These are phyloP conservation scores for Hydrolagus affinis DNA, from an alignment of 2,113 vertebrate genomes.

Conservation along the genomic window DNA sequence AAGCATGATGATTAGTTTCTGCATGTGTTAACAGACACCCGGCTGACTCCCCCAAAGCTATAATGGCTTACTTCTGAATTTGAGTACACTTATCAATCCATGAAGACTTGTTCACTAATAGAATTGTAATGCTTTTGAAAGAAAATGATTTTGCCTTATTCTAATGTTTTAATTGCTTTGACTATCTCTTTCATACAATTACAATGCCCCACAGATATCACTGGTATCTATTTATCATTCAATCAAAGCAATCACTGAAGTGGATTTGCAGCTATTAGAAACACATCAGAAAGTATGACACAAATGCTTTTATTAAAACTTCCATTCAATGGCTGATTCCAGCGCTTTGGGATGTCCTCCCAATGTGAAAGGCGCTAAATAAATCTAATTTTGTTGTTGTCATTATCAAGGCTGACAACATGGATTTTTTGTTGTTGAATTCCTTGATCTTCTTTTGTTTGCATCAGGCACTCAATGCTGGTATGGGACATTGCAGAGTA, in stretches of 20 bases:
- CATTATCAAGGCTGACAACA: background rate
- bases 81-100: background rate
- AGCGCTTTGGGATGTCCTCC: too few species aligned
- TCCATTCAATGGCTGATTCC: background rate
- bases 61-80: background rate
- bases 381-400: too few species aligned
- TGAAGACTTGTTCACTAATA: background rate
- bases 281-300: background rate
- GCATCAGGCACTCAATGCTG: background rate
- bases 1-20: too few species aligned
- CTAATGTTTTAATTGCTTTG: background rate
- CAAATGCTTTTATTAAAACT: background rate
- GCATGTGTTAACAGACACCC: too few species aligned
- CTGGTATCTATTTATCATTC: background rate
- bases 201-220: background rate
- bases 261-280: background rate
- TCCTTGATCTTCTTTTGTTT: background rate
- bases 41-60: background rate
- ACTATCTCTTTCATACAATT: background rate
- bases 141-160: background rate
- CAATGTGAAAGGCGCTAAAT: too few species aligned
- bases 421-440: background rate
- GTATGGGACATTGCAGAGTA: background rate
- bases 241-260: background rate
- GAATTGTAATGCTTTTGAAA: background rate